Evolutionary conservation across 2,113 vertebrate genomes (phyloP).

Genomic region (Echinops telfairi): DNA sequence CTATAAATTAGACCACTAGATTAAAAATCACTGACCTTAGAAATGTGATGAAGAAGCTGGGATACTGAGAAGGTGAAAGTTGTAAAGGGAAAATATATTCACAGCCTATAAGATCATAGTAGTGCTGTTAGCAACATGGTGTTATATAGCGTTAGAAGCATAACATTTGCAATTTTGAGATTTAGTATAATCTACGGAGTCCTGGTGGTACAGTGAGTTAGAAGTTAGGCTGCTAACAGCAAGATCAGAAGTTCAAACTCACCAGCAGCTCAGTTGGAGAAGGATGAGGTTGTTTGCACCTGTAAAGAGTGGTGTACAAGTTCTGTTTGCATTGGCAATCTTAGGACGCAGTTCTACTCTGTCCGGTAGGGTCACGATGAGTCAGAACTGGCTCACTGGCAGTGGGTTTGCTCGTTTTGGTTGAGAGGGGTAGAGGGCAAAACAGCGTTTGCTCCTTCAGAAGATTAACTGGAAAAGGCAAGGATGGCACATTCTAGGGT

Average conservation of each 20-base stretch:
- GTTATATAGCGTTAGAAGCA: not conserved
- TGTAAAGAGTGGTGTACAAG: too few species aligned
- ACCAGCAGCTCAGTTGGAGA: too few species aligned
- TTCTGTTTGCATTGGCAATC: too few species aligned
- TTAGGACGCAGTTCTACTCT: too few species aligned
- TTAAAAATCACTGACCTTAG: slow-evolving; percentile 22
- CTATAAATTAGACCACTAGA: not conserved
- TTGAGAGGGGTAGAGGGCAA: not conserved
- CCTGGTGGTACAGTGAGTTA: too few species aligned
- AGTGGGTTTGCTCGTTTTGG: too few species aligned
- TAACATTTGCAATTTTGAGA: slow-evolving; percentile 33
- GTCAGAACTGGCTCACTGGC: too few species aligned
- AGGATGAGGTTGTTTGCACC: too few species aligned
- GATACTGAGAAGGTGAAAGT: slow-evolving; percentile 15
- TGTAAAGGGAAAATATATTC: slow-evolving; percentile 39
- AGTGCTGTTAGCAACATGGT: not conserved
- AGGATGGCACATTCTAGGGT: slow-evolving; percentile 15
- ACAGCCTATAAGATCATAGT: slow-evolving; percentile 5
- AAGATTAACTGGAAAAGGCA: slow-evolving; percentile 24
- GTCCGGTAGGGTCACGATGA: too few species aligned
- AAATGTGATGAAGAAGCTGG: not conserved
- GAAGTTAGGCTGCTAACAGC: too few species aligned
- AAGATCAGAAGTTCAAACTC: too few species aligned
- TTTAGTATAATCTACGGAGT: not conserved
- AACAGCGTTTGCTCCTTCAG: slow-evolving; percentile 20